These are phyloP conservation scores for Piprites chloris DNA, from an alignment of 2,113 vertebrate genomes.

Conservation along the genomic window DNA sequence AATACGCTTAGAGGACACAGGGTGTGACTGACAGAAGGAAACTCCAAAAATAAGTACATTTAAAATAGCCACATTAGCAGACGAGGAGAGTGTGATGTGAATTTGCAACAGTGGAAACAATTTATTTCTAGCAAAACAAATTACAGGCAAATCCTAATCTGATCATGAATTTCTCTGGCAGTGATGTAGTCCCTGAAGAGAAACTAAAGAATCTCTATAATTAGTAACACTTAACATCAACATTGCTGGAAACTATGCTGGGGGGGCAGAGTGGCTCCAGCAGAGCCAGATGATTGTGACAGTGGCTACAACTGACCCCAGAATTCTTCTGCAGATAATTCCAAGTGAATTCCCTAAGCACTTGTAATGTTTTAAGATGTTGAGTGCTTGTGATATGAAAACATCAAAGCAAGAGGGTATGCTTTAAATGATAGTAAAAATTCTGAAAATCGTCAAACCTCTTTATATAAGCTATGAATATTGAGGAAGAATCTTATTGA, in stretches of 20 bases:
- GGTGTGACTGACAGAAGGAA: neutral
- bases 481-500: neutral
- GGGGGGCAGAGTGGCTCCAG: neutral
- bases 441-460: neutral
- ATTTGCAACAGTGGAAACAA: neutral
- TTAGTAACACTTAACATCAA: neutral
- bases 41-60: neutral
- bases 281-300: neutral
- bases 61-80: neutral
- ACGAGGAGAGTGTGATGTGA: neutral
- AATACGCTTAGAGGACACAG: neutral
- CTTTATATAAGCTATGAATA: neutral
- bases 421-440: neutral
- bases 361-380: neutral
- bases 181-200: neutral
- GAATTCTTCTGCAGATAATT: neutral
- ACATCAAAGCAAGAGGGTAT: neutral
- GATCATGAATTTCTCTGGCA: neutral
- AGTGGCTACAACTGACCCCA: neutral
- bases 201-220: neutral
- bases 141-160: neutral
- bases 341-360: neutral
- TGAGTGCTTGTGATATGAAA: neutral
- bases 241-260: neutral
- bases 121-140: neutral